Evolutionary conservation across 1,140 invertebrate genomes (phyloP), one percentile per base, ranked within the genome.

Genomic region (Brachionus asplanchnoidis): DNA sequence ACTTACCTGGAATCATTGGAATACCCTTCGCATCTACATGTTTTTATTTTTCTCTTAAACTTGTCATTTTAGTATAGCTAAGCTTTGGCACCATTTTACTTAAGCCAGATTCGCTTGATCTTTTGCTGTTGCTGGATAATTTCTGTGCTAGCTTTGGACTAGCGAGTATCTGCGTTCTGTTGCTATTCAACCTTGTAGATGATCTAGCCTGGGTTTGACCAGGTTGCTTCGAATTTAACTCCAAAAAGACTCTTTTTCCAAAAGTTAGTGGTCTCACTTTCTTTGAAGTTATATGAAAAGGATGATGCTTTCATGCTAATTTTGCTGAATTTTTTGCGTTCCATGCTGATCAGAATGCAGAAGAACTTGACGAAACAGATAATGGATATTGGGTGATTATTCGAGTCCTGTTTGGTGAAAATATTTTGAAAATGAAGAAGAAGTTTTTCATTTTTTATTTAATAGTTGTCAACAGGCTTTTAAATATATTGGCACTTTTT

Each of bases 361-460:
- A 80, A 26, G 78, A 56, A 32, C 17, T 66, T 14, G 78, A 80
- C 26, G 78, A 80, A n/a, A 66, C 32, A 20, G 78, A 80, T 12
- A 60, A 56, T 8, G 78, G 78, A 20, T 46, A 80, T 17, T 46
- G 78, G 60, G 60, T 66, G 50, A 40, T 80, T 28, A 50, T 42
- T 56, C 28, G 44, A 17, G 60, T 80, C 4, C 40, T 60, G 26
- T 50, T 50, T 36, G 40, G 75, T 4, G 78, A 26, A 17, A 80
- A 80, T 66, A 80, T 60, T 20, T 80, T 12, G 20, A 60, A 80
- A 12, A 80, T 44, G n/a, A 50, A 50, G n/a, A 80, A 46, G 6
- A 80, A 14, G 17, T 50, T 46, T 9, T 80, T 80, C 4, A 80
- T 36, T 80, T 80, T 80, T 66, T 80, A 50, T 66, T 80, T 80